Evolutionary conservation across 2,888 invertebrate genomes (phyloP), one percentile per base, ranked within the genome.

Genomic region (Drosophila peninsularis): DNA sequence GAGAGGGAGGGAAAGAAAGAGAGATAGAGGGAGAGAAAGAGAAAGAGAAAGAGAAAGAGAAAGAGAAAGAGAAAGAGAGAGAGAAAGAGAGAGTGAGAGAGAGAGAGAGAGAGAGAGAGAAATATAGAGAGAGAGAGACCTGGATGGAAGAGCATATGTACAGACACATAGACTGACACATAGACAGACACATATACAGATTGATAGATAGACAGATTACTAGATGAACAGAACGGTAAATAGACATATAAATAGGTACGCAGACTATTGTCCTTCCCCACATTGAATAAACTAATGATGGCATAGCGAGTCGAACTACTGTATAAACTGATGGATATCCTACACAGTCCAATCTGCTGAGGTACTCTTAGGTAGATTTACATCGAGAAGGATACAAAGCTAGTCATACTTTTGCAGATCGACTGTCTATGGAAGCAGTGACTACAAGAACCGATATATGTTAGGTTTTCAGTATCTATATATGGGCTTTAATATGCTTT

Each of bases 111-210:
- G 5, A 19, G 19, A 21, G 2, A 3, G 2, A 14, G 19, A 3
- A 1, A 21, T 7, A 7, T 10, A 41, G 10, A 2, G 17, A 5
- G 17, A 10, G 5, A 32, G 14, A n/a, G n/a, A n/a, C n/a, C n/a
- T n/a, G 0, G 17, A 6, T 10, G 17, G 39, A 17, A 0, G 4
- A 9, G 10, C n/a, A 2, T 0, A 17, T 0, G 17, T 10, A 11
- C 5, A n/a, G 2, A 11, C 6, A 1, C 11, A 19, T 41, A 19
- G 13, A n/a, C n/a, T n/a, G 27, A 5, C 0, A 1, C 2, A 6
- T 27, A 10, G 7, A 0, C 7, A 7, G 30, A 30, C 0, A 1
- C 1, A 30, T 0, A 24, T 30, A 30, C 7, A 30, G 30, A 24
- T 5, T 24, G 24, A 24, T 27, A 27, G 27, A 27, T 30, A 27